Evolutionary conservation across 2,888 invertebrate species (phyloP), one percentile per base, ranked within the genome.

Genomic region (Lasioglossum lativentre): DNA sequence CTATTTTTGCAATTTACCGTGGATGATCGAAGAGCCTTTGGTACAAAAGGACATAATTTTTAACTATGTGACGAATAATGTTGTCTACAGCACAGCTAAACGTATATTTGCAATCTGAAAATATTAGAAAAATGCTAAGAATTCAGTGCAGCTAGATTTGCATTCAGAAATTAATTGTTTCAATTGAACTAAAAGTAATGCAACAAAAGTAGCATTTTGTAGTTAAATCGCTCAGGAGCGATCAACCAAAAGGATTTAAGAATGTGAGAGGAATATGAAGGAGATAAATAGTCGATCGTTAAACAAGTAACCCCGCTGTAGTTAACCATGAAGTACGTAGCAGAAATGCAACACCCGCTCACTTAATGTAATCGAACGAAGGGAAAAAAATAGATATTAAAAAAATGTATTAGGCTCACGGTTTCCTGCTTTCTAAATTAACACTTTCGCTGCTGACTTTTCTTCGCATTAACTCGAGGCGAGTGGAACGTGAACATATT

Each of bases 381-480:
- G 30, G 30, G 2, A 4, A n/a, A 68, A 68, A 68, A 27, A 23
- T 5, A 2, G 12, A 19, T 47, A 19, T 27, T 16, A 3, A n/a
- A 59, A 40, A 75, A 42, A 8, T 40, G 27, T 12, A 23, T 71
- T 59, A 5, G 40, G 34, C 8, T 71, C 27, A 23, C 23, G 16
- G 47, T 34, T 75, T 80, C 75, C 75, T 75, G 45, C 40, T 80
- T 72, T 72, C 47, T 45, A 63, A 23, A 75, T 42, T 68, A 38
- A 80, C 56, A 52, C 66, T 80, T 75, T 75, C 42, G 27, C 56
- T 30, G 19, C 14, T 8, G 56, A 27, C 16, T 74, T 72, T 42
- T 66, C n/a, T 40, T 12, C 12, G 12, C 45, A 23, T n/a, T 14
- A 0, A n/a, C 16, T 6, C 59, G 59, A 23, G 19, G 19, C 42